Percentiles rank a stretch among this genome's conserved stretches.
These are phyloP conservation scores for Aricia artaxerxes DNA, from an alignment of 2,888 invertebrate species.

Conservation along the genomic window DNA sequence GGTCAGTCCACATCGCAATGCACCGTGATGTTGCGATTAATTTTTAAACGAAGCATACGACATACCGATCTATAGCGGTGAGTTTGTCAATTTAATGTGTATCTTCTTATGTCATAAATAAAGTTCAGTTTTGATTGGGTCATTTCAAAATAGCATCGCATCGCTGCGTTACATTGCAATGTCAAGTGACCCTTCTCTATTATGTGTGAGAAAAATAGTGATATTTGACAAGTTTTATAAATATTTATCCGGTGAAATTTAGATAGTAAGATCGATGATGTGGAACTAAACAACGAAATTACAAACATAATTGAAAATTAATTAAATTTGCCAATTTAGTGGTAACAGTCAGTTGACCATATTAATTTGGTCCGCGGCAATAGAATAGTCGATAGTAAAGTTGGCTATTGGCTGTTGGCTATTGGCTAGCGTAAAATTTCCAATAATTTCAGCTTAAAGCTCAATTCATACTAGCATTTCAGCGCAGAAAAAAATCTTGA, in stretches of 20 bases:
- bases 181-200: background rate
- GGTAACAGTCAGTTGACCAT: slow-evolving; percentile 33
- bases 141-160: too few species aligned
- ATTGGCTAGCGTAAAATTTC: slow-evolving; percentile 34
- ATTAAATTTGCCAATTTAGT: slow-evolving; percentile 28
- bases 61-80: too few species aligned
- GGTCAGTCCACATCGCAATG: background rate
- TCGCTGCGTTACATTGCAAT: too few species aligned
- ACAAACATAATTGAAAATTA: slow-evolving; percentile 12
- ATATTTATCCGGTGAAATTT: too few species aligned
- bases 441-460: slow-evolving; percentile 21
- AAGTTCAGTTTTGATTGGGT: too few species aligned
- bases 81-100: too few species aligned
- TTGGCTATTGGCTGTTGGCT: slow-evolving; percentile 31
- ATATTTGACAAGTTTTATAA: too few species aligned
- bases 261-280: background rate
- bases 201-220: background rate
- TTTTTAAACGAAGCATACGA: background rate
- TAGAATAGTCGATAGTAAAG: slow-evolving; percentile 35
- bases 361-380: slow-evolving; percentile 33
- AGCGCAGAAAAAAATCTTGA: background rate
- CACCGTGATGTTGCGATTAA: background rate
- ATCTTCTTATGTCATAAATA: too few species aligned
- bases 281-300: background rate
- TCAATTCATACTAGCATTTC: background rate